These are phyloP conservation scores for Trachymyrmex septentrionalis DNA, from an alignment of 1,140 invertebrate species.

Conservation along the genomic window DNA sequence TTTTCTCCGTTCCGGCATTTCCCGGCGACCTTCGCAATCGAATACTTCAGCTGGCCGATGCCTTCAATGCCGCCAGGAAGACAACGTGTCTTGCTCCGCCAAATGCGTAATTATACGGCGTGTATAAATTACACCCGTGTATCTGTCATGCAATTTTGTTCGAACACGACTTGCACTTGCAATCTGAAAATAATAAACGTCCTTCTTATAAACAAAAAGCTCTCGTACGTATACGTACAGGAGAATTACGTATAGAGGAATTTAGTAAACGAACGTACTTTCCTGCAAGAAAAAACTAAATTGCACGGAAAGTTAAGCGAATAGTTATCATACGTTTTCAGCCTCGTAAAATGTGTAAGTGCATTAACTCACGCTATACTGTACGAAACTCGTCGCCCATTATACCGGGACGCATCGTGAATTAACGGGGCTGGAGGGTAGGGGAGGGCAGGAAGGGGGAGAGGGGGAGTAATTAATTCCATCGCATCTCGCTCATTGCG, in stretches of 20 bases:
- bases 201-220: neutral
- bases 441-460: no score
- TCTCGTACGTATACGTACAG: neutral
- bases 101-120: conserved; percentile 20
- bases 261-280: conserved; percentile 18
- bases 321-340: neutral
- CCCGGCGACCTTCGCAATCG: conserved; percentile 60
- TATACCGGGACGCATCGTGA: neutral
- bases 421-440: neutral
- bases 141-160: neutral
- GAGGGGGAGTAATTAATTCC: conserved; percentile 22
- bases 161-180: neutral
- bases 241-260: neutral
- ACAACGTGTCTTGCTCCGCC: neutral
- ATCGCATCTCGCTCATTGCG: conserved; percentile 5
- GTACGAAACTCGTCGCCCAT: conserved; percentile 23
- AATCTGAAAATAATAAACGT: neutral
- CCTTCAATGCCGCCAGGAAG: conserved; percentile 67
- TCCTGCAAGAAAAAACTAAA: conserved; percentile 18
- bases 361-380: neutral
- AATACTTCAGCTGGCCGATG: conserved; percentile 11
- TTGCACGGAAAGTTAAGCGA: conserved; percentile 10
- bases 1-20: conserved; percentile 70
- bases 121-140: neutral
- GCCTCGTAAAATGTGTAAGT: conserved; percentile 16